Percentiles rank a stretch among this genome's conserved stretches.
Evolutionary conservation across 2,797 vertebrate genomes (phyloP).

Genomic region (Acipenser transmontanus): DNA sequence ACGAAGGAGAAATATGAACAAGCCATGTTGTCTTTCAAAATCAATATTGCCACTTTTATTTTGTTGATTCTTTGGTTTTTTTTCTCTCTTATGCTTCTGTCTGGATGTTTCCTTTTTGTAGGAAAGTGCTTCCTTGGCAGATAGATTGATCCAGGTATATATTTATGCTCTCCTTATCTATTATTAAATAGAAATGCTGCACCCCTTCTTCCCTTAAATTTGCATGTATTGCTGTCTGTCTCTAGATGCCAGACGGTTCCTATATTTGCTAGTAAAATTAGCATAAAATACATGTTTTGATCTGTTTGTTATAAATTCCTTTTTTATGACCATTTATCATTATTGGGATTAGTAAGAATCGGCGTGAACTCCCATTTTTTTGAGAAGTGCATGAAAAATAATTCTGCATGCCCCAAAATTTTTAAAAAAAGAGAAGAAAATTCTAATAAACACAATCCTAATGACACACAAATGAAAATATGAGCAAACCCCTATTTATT

Average conservation of each 20-base stretch:
- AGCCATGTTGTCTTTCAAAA: constrained; percentile 54
- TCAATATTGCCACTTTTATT: constrained; percentile 60
- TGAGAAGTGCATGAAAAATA: too few relatives aligned
- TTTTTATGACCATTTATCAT: too few relatives aligned
- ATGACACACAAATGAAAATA: too few relatives aligned
- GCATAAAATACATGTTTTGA: too few relatives aligned
- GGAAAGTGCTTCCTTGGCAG: constrained; percentile 99
- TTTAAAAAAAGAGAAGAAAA: too few relatives aligned
- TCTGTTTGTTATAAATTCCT: too few relatives aligned
- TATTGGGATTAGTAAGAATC: too few relatives aligned
- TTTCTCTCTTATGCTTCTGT: constrained; percentile 70
- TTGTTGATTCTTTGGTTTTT: constrained; percentile 60
- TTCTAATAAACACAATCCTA: too few relatives aligned
- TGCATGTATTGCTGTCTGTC: constrained; percentile 39
- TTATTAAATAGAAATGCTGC: constrained; percentile 22
- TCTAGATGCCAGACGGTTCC: too few relatives aligned
- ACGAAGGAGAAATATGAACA: constrained; percentile 63
- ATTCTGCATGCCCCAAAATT: too few relatives aligned
- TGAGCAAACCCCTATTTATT: neutral
- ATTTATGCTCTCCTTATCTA: constrained; percentile 42
- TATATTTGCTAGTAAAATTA: too few relatives aligned
- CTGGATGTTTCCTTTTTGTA: constrained; percentile 91
- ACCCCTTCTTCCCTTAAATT: constrained; percentile 26
- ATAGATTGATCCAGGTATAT: constrained; percentile 99
- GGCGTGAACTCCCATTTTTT: too few relatives aligned